Percentiles rank a stretch among this genome's conserved stretches.
Evolutionary conservation across 2,888 invertebrate genomes (phyloP).

Genomic region (Schizotus pectinicornis): DNA sequence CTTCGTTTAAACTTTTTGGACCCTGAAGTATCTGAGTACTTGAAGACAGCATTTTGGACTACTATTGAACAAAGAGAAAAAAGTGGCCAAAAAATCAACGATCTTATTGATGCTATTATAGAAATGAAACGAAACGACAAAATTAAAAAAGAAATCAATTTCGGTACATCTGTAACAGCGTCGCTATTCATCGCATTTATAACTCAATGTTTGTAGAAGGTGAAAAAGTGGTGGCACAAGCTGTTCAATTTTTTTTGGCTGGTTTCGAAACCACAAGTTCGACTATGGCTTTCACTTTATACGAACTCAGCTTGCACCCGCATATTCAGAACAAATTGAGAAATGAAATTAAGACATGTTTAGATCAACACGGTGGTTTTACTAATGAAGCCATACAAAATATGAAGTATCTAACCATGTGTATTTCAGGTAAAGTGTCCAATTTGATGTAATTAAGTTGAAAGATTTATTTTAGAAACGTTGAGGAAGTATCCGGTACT

Average conservation of each 20-base stretch:
- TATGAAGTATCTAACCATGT: slow-evolving; percentile 60
- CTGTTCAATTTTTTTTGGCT: slow-evolving; percentile 62
- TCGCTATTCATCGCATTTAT: background rate
- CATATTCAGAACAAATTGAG: slow-evolving; percentile 63
- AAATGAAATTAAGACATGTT: slow-evolving; percentile 58
- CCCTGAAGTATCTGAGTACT: slow-evolving; percentile 38
- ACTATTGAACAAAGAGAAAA: slow-evolving; percentile 42
- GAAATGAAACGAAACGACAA: slow-evolving; percentile 54
- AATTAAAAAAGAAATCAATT: slow-evolving; percentile 23
- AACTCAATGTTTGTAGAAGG: slow-evolving; percentile 22
- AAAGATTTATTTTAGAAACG: slow-evolving; percentile 50
- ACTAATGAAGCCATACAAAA: slow-evolving; percentile 63
- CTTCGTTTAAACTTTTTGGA: slow-evolving; percentile 46
- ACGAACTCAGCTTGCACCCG: slow-evolving; percentile 63
- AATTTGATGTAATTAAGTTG: background rate
- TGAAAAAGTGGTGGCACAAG: slow-evolving; percentile 30
- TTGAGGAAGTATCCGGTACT: slow-evolving; percentile 50
- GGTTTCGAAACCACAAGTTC: slow-evolving; percentile 69
- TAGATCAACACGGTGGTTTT: slow-evolving; percentile 56
- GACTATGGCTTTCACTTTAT: slow-evolving; percentile 63
- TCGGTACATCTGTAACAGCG: slow-evolving; percentile 14
- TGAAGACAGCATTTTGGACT: slow-evolving; percentile 44
- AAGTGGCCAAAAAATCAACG: slow-evolving; percentile 56
- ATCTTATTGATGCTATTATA: slow-evolving; percentile 66
- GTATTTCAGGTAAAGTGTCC: slow-evolving; percentile 22